These are phyloP conservation scores for Xiphorhynchus erythropygius DNA, from an alignment of 2,797 vertebrate species.

Conservation along the genomic window DNA sequence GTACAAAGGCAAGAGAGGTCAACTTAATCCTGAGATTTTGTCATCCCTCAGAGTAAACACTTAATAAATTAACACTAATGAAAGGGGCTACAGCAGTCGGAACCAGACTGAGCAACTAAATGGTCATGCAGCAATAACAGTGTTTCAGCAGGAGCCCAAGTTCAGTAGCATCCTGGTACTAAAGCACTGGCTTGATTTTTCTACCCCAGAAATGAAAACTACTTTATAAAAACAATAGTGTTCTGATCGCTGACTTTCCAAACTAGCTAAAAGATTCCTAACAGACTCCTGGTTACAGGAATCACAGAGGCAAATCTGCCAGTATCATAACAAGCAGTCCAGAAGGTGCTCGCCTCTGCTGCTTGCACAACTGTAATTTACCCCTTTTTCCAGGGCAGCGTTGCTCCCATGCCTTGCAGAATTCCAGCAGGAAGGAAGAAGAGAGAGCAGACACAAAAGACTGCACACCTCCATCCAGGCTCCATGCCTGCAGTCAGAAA, in stretches of 20 bases:
- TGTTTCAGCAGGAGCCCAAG: not conserved
- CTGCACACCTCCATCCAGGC: not conserved
- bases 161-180: not conserved
- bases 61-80: not conserved
- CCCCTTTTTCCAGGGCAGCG: not conserved
- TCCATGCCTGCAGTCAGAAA: not conserved
- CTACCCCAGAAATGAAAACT: not conserved
- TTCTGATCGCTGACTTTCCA: not conserved
- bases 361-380: not conserved
- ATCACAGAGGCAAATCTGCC: not conserved
- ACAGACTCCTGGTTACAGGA: not conserved
- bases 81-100: not conserved
- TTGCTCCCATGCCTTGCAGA: not conserved
- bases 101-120: not conserved
- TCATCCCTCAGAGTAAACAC: not conserved
- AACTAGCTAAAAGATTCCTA: not conserved
- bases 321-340: not conserved
- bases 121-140: not conserved
- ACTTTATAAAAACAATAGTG: not conserved
- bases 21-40: not conserved
- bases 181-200: not conserved
- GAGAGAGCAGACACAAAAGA: not conserved
- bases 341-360: not conserved
- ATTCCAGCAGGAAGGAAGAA: not conserved
- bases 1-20: not conserved